phyloP scores from a whole-genome alignment of 2,113 vertebrate species.

The Camelus bactrianus region DNA sequence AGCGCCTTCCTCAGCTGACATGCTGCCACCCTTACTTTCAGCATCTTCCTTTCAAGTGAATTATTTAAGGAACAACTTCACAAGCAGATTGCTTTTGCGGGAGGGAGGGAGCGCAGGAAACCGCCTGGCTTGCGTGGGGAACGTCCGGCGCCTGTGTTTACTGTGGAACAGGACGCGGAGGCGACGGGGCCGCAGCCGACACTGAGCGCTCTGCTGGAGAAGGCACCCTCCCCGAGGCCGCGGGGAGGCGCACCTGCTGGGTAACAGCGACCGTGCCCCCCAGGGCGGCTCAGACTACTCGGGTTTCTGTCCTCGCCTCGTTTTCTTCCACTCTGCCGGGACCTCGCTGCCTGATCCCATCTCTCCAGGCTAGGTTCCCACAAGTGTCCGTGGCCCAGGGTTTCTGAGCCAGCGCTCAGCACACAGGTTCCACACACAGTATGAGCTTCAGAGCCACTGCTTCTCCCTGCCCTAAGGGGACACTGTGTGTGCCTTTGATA shows the following conservation, averaged over 20 bases:
- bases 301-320: too few species aligned
- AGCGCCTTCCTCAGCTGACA: not conserved
- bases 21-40: accelerated
- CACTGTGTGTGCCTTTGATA: not conserved
- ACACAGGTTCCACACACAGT: not conserved
- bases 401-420: not conserved
- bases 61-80: not conserved
- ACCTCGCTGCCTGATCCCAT: too few species aligned
- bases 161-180: not conserved
- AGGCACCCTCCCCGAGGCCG: not conserved
- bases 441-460: not conserved
- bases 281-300: not conserved
- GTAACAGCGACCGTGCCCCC: not conserved
- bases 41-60: not conserved
- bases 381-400: not conserved
- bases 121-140: not conserved
- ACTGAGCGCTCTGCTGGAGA: not conserved
- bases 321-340: not conserved
- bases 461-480: not conserved
- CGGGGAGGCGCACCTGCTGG: not conserved
- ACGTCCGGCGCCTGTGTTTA: not conserved
- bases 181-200: not conserved
- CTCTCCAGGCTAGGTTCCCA: not conserved
- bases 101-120: not conserved
- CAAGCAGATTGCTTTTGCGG: not conserved